phyloP scores from a whole-genome alignment of 2,797 vertebrate genomes.

The Peromyscus aztecus region DNA sequence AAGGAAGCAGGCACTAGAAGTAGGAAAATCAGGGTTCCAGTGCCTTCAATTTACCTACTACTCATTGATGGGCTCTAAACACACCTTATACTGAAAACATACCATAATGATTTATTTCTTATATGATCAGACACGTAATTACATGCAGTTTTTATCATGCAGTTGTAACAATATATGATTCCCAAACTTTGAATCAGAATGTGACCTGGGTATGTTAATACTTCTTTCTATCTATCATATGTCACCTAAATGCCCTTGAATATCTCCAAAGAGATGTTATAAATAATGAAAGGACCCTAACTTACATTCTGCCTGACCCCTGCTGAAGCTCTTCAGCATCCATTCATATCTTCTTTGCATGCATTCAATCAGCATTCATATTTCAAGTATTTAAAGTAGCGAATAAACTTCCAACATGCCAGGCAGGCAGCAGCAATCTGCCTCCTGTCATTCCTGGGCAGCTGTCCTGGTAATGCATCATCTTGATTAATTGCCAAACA shows the following conservation, averaged over 20 bases:
- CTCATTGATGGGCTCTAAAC: not conserved
- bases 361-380: not conserved
- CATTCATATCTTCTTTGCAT: slow-evolving; percentile 10
- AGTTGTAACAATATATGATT: not conserved
- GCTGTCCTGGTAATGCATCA: slow-evolving; percentile 57
- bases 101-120: not conserved
- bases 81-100: not conserved
- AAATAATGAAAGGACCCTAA: not conserved
- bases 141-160: not conserved
- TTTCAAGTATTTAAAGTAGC: slow-evolving; percentile 54
- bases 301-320: not conserved
- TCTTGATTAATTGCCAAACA: slow-evolving; percentile 62
- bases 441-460: slow-evolving; percentile 54
- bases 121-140: not conserved
- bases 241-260: not conserved
- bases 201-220: not conserved
- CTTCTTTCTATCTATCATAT: not conserved
- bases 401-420: slow-evolving; percentile 66
- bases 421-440: slow-evolving; percentile 24
- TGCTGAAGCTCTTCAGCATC: not conserved
- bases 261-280: not conserved
- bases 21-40: not conserved
- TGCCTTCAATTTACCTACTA: not conserved
- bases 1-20: not conserved
- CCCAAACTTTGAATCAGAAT: not conserved